Base-by-base conservation (phyloP, 35 echinoderm and acorn worm genomes). In the Stichopus chloronotus region DNA sequence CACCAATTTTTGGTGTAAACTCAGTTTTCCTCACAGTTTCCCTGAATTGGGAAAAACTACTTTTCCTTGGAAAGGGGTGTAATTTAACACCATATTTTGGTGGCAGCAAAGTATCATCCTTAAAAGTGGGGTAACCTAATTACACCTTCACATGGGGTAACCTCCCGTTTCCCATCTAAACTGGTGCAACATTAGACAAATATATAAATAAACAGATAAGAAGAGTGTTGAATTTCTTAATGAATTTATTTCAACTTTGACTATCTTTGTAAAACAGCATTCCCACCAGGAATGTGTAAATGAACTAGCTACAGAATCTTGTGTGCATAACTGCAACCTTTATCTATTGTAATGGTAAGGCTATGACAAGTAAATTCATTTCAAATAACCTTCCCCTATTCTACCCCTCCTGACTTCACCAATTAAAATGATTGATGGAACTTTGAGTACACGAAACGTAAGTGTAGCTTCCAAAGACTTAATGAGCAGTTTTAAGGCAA, bases 31-130 rank as follows among this genome's bases (percentile, higher is more conserved):
- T 12, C 52, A 23, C 74, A n/a, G n/a, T n/a, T 78, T 78, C 21
- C 76, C 76, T 5, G 21, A 78, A 21, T 78, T 23, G n/a, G 21
- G 3, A 78, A 78, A 78, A 78, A 11, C 20, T 23, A 78, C 76
- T 78, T 78, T 78, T 78, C 76, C 76, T 78, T 78, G 16, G 76
- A 78, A 78, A 78, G 5, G 20, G 76, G 76, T 78, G 21, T 25
- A 78, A 23, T 43, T 5, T 78, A 21, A 23, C 76, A 78, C 76
- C 76, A 25, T 25, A 78, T 23, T 78, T 5, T 78, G 76, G n/a
- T 78, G 76, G 76, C 76, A 78, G 76, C 76, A 78, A 78, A 78
- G 76, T 78, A 20, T 78, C 76, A 78, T 78, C 76, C 76, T 78
- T 21, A 21, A 23, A 78, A 78, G 76, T 78, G 21, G 76, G 16